Percentiles rank a stretch among this genome's conserved stretches.
phyloP scores from a whole-genome alignment of 2,888 invertebrate species.

The Macroteleia sp. region DNA sequence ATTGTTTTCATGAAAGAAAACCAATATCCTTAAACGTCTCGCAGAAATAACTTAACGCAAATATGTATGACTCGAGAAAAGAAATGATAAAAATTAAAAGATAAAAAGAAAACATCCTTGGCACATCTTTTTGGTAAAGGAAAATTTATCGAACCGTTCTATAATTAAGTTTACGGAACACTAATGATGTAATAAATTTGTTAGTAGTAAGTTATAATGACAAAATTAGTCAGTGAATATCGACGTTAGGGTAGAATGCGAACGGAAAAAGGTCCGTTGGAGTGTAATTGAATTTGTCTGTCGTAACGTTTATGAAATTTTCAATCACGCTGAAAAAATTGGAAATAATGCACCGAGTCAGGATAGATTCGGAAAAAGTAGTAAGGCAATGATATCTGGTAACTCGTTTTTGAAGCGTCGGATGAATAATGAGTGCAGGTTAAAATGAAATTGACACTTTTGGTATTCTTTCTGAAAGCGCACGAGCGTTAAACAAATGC shows the following conservation, averaged over 20 bases:
- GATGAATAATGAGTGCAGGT: conserved; percentile 59
- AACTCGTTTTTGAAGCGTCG: conserved; percentile 46
- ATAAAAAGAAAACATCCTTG: too few species aligned
- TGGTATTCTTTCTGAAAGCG: conserved; percentile 60
- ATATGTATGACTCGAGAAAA: too few species aligned
- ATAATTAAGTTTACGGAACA: conserved; percentile 18
- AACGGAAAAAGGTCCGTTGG: not conserved
- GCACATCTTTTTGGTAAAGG: too few species aligned
- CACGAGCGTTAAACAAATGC: conserved; percentile 72
- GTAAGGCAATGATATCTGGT: conserved; percentile 37
- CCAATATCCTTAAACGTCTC: too few species aligned
- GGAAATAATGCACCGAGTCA: conserved; percentile 14
- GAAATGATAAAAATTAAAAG: too few species aligned
- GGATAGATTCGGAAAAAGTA: conserved; percentile 14
- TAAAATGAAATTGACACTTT: conserved; percentile 64
- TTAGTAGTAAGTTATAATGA: conserved; percentile 21
- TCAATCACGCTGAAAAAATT: conserved; percentile 24
- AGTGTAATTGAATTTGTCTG: conserved; percentile 24
- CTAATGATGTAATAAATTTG: conserved; percentile 32
- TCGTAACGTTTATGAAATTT: conserved; percentile 9
- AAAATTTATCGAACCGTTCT: not conserved
- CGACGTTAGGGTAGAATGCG: not conserved
- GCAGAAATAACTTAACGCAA: too few species aligned
- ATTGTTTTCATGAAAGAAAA: too few species aligned
- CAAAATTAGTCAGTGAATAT: conserved; percentile 33